A percentile compares a stretch with the other conserved stretches of the same genome.
Evolutionary conservation across 2,888 invertebrate genomes (phyloP).

Genomic region (Cremastinae sp.): DNA sequence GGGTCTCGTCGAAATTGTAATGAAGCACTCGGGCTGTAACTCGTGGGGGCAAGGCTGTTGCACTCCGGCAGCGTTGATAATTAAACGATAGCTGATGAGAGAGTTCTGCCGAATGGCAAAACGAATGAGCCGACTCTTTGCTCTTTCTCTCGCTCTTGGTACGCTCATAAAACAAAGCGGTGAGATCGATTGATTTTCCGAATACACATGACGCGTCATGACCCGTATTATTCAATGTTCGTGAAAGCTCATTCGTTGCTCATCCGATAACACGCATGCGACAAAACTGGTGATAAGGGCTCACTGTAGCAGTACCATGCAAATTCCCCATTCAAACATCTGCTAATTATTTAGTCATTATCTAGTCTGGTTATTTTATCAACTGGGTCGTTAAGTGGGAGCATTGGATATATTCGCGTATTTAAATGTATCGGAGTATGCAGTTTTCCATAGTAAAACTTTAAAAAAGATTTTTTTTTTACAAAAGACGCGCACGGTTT

Average conservation of each 20-base stretch:
- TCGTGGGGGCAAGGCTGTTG: conserved; percentile 46
- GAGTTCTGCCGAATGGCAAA: conserved; percentile 62
- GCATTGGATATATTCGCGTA: neutral
- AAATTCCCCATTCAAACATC: too few relatives aligned
- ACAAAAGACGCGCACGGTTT: too few relatives aligned
- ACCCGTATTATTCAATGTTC: conserved; percentile 12
- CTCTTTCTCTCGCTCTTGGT: conserved; percentile 4
- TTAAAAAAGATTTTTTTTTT: too few relatives aligned
- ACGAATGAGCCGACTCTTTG: conserved; percentile 59
- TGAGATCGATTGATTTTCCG: conserved; percentile 4
- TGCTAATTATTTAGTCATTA: too few relatives aligned
- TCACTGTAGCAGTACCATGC: too few relatives aligned
- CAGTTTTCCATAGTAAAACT: too few relatives aligned
- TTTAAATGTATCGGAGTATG: too few relatives aligned
- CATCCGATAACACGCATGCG: conserved; percentile 23
- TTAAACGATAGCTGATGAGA: conserved; percentile 53
- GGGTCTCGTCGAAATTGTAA: conserved; percentile 65
- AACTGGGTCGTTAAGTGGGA: too few relatives aligned
- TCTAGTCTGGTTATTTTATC: too few relatives aligned
- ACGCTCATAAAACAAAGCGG: too few relatives aligned
- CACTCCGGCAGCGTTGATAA: conserved; percentile 56
- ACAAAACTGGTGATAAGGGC: conserved; percentile 7
- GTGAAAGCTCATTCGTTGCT: neutral
- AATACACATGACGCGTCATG: neutral
- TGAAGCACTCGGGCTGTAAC: conserved; percentile 51